Evolutionary conservation across 2,797 vertebrate species (phyloP).

Genomic region (Halcyon badia): DNA sequence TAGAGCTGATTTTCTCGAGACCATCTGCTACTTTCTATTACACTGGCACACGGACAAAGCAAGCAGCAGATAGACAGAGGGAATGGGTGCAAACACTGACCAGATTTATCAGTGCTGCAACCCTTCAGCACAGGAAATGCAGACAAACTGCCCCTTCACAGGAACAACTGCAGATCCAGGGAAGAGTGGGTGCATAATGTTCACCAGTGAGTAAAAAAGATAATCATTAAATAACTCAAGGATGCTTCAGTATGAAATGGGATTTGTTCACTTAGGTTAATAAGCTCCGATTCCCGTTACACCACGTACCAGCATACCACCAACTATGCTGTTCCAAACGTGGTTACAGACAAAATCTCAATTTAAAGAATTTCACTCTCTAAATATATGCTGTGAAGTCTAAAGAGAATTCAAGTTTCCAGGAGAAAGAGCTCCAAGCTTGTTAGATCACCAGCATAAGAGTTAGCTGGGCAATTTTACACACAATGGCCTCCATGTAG

Average conservation of each 20-base stretch:
- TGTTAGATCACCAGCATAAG: neutral
- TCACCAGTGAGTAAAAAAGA: neutral
- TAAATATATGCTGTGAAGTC: neutral
- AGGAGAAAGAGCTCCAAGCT: neutral
- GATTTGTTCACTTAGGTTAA: neutral
- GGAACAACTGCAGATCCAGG: neutral
- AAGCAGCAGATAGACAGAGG: neutral
- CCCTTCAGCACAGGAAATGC: neutral
- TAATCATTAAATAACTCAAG: neutral
- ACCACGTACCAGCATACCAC: neutral
- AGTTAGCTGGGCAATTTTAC: neutral
- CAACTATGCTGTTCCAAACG: neutral
- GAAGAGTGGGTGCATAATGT: neutral
- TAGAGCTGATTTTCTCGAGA: neutral
- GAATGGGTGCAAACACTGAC: neutral
- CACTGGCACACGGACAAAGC: slow-evolving; percentile 2
- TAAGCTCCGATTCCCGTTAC: neutral
- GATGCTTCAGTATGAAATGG: neutral
- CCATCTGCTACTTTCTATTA: slow-evolving; percentile 49
- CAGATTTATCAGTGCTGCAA: neutral
- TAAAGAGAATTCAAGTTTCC: neutral
- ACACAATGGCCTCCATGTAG: neutral
- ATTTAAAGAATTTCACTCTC: neutral
- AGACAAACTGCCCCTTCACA: neutral
- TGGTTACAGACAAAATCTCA: neutral